Conservation (phyloP, 2,797 vertebrate genomes). For the Eospalax fontanierii region DNA sequence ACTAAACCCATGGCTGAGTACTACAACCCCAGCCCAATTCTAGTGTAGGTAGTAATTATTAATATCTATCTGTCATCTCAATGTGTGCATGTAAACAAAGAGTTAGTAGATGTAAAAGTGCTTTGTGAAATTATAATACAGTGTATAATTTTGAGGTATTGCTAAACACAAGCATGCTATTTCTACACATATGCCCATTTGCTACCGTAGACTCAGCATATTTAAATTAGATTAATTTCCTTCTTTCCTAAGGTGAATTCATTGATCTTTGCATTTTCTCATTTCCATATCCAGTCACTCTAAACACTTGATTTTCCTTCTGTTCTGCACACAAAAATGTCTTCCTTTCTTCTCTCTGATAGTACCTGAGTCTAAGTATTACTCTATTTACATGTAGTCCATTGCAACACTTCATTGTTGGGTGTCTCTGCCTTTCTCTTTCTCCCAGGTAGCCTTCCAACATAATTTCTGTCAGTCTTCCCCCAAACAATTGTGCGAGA, state of each 20-base stretch:
- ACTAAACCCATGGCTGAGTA: neutral
- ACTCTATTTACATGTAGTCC: neutral
- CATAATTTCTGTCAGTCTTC: neutral
- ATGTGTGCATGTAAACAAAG: neutral
- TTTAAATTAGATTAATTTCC: neutral
- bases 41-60: neutral
- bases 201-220: neutral
- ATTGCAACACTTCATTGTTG: neutral
- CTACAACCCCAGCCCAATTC: neutral
- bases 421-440: neutral
- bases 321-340: neutral
- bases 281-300: neutral
- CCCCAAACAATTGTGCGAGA: neutral
- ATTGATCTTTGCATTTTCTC: neutral
- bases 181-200: neutral
- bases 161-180: neutral
- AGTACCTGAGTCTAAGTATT: neutral
- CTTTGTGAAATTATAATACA: constrained; percentile 1
- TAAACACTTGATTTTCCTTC: neutral
- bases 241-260: constrained; percentile 2
- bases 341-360: neutral
- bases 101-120: neutral
- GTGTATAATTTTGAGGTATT: neutral
- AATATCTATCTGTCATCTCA: constrained; percentile 5
- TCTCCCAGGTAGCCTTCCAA: neutral